phyloP scores from a whole-genome alignment of 2,888 invertebrate species.

The Oligia latruncula region DNA sequence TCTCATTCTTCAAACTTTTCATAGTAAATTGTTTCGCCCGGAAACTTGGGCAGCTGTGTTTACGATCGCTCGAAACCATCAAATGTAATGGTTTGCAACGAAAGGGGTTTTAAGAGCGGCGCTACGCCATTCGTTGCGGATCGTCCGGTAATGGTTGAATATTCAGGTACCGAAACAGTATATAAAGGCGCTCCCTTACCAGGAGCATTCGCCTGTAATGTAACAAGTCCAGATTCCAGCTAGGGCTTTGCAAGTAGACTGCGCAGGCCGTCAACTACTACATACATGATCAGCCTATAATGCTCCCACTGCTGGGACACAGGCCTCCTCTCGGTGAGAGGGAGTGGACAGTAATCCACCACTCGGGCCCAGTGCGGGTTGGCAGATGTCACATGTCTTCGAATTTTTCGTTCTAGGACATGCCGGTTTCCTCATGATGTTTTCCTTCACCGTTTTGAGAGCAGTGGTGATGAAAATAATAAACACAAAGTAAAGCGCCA shows the following conservation, averaged over 20 bases:
- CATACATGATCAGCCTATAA: too few species aligned
- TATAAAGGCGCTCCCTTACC: background rate
- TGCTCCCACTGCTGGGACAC: too few species aligned
- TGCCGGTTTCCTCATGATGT: too few species aligned
- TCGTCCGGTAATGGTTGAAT: conserved; percentile 24
- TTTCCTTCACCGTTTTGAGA: too few species aligned
- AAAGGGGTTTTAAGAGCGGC: conserved; percentile 47
- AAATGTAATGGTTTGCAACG: conserved; percentile 50
- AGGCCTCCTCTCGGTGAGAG: too few species aligned
- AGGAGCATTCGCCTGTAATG: background rate
- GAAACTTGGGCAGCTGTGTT: conserved; percentile 59
- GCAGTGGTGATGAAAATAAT: too few species aligned
- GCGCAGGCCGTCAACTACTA: background rate
- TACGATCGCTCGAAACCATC: conserved; percentile 49
- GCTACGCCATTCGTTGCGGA: conserved; percentile 36
- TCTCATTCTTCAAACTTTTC: conserved; percentile 41
- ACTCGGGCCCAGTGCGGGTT: too few species aligned
- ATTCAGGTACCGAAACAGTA: conserved; percentile 31
- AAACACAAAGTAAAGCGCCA: too few species aligned
- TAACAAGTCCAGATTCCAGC: background rate
- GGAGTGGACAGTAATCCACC: too few species aligned
- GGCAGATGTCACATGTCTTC: too few species aligned
- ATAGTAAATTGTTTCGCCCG: conserved; percentile 27
- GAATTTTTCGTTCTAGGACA: too few species aligned
- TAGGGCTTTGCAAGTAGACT: background rate